Percentiles rank a stretch among this genome's conserved stretches.
phyloP scores from a whole-genome alignment of 2,797 vertebrate genomes.

The Sebastes nivosus region DNA sequence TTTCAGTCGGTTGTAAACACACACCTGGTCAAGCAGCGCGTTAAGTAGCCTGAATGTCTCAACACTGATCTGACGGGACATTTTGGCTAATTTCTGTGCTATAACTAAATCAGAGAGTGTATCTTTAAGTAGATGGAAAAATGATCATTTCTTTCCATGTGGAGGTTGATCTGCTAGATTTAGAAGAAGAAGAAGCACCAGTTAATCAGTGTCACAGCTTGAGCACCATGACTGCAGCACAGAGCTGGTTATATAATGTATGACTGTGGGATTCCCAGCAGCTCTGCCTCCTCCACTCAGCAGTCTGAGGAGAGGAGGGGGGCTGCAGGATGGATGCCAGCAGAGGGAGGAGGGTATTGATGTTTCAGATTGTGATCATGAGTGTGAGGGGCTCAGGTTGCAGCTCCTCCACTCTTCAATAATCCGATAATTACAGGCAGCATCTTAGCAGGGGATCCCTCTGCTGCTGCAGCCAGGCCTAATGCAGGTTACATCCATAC shows the following conservation, averaged over 20 bases:
- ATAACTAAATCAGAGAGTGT: background rate
- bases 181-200: slow-evolving; percentile 61
- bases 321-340: slow-evolving; percentile 52
- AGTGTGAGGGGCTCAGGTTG: slow-evolving; percentile 58
- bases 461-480: slow-evolving; percentile 10
- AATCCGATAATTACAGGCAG: slow-evolving; percentile 73
- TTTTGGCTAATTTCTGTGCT: background rate
- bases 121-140: slow-evolving; percentile 31
- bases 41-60: background rate
- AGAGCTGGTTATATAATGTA: slow-evolving; percentile 68
- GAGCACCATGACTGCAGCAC: slow-evolving; percentile 69
- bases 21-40: background rate
- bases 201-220: slow-evolving; percentile 70
- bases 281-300: slow-evolving; percentile 67
- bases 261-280: slow-evolving; percentile 74
- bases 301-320: slow-evolving; percentile 40
- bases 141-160: slow-evolving; percentile 43
- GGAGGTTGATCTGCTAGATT: slow-evolving; percentile 62
- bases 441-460: slow-evolving; percentile 55
- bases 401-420: slow-evolving; percentile 63
- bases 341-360: slow-evolving; percentile 54
- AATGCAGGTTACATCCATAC: slow-evolving; percentile 10
- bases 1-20: background rate
- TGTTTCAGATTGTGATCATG: slow-evolving; percentile 65
- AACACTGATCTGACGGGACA: background rate